Conservation (phyloP, 2,113 vertebrate genomes). For the Brevimyrus niger region DNA sequence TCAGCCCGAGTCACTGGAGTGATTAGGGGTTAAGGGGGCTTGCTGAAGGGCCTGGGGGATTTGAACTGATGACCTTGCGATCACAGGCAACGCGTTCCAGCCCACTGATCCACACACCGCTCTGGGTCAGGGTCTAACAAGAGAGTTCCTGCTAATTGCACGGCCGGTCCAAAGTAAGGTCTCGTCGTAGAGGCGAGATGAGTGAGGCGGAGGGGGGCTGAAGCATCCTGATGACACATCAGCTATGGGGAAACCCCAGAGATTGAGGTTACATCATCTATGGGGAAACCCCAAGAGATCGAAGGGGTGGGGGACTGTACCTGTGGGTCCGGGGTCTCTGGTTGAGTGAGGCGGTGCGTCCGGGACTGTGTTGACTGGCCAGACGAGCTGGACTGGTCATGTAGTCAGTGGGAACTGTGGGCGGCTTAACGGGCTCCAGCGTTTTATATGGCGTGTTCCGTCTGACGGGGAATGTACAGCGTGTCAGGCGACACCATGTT, state of each 20-base stretch:
- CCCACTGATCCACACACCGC: background rate
- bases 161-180: background rate
- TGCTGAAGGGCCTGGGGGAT: background rate
- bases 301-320: slow-evolving; percentile 46
- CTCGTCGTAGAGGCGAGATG: background rate
- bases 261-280: background rate
- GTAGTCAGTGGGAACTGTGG: slow-evolving; percentile 96
- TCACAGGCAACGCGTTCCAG: background rate
- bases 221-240: background rate
- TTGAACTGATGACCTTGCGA: background rate
- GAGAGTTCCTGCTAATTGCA: background rate
- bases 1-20: background rate
- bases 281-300: background rate
- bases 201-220: background rate
- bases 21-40: background rate
- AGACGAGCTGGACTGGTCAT: slow-evolving; percentile 96
- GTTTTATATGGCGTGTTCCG: slow-evolving; percentile 95
- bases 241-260: too few species aligned
- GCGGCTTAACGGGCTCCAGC: slow-evolving; percentile 93
- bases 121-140: background rate
- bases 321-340: slow-evolving; percentile 97
- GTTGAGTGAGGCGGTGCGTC: slow-evolving; percentile 87
- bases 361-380: slow-evolving; percentile 86
- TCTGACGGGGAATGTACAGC: slow-evolving; percentile 46
- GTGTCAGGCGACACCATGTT: background rate